Conservation (phyloP, 2,888 invertebrate species). For the Nematopogon swammerdamellus region DNA sequence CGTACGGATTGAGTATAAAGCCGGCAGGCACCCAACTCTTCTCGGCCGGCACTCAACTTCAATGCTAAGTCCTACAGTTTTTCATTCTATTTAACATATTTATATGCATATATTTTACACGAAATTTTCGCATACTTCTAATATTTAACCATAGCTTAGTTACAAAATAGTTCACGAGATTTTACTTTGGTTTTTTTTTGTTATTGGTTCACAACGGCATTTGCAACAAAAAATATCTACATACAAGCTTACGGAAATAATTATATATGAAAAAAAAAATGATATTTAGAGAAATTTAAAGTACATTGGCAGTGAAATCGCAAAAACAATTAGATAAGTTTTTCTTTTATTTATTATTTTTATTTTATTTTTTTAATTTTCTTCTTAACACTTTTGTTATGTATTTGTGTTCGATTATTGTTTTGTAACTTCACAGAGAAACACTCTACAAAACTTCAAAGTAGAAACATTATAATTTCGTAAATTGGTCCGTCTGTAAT, state of each 20-base stretch:
- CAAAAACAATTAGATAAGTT: conserved; percentile 8
- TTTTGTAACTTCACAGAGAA: conserved; percentile 54
- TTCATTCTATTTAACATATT: not conserved
- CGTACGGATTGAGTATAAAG: too few species aligned
- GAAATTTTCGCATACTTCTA: not conserved
- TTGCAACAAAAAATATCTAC: not conserved
- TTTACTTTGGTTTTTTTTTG: not conserved
- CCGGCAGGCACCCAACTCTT: not conserved
- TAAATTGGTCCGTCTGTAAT: conserved; percentile 29
- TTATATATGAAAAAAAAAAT: conserved; percentile 1
- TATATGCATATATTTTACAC: not conserved
- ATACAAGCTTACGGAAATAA: not conserved
- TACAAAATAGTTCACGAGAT: not conserved
- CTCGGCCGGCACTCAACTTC: not conserved
- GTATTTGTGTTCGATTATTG: conserved; percentile 18
- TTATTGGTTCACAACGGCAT: not conserved
- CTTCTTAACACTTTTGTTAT: conserved; percentile 22
- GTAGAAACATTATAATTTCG: conserved; percentile 43
- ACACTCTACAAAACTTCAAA: conserved; percentile 47
- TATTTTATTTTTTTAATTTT: conserved; percentile 20
- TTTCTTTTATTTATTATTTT: conserved; percentile 23
- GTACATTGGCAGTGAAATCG: conserved; percentile 9
- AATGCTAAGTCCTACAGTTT: not conserved
- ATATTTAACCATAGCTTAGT: not conserved
- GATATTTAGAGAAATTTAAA: conserved; percentile 11